Conservation (phyloP, 2,113 vertebrate genomes). For the Rhipidura dahli region DNA sequence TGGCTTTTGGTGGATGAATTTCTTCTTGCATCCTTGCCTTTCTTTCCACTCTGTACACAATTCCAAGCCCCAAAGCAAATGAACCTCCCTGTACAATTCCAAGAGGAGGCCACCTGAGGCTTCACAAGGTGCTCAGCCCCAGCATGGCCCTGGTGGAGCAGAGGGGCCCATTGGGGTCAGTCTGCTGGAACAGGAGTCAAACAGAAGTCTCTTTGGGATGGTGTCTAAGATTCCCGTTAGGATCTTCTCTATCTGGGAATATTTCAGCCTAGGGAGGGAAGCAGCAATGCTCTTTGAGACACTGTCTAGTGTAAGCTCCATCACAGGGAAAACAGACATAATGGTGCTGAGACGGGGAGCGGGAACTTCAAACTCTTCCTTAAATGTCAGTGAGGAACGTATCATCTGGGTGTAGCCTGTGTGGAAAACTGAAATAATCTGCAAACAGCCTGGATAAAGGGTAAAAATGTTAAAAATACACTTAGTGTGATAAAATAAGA, state of each 20-base stretch:
- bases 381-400: background rate
- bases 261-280: slow-evolving; percentile 11
- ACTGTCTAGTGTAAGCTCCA: background rate
- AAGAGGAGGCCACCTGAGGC: background rate
- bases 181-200: slow-evolving; percentile 3
- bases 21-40: background rate
- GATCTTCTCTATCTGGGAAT: slow-evolving; percentile 13
- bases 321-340: background rate
- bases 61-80: background rate
- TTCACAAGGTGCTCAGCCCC: background rate
- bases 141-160: accelerated
- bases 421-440: slow-evolving; percentile 58
- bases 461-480: slow-evolving; percentile 41
- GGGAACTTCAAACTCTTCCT: background rate
- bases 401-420: slow-evolving; percentile 31
- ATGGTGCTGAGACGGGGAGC: background rate
- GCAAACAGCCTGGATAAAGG: slow-evolving; percentile 45
- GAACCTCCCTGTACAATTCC: background rate
- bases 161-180: background rate
- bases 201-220: background rate
- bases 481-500: slow-evolving; percentile 30
- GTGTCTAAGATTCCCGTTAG: background rate
- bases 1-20: background rate
- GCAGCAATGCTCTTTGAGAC: background rate
- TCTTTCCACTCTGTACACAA: accelerated